Evolutionary conservation across 2,113 vertebrate species (phyloP).

Genomic region (Perca fluviatilis): DNA sequence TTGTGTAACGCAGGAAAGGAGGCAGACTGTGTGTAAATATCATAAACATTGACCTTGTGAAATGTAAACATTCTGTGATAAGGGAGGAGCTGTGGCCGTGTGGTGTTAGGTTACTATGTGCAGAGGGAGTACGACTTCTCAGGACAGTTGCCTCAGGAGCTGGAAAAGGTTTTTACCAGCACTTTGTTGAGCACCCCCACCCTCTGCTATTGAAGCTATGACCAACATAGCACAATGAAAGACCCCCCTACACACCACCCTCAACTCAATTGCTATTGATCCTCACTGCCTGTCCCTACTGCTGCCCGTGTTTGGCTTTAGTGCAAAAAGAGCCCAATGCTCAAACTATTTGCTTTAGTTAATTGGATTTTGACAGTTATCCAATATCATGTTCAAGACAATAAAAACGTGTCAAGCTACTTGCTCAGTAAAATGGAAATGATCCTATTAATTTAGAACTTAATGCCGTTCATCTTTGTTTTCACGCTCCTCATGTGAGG

Average conservation of each 20-base stretch:
- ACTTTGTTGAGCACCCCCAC: constrained; percentile 59
- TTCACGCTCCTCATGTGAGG: background rate
- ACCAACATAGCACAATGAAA: constrained; percentile 75
- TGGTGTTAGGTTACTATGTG: constrained; percentile 71
- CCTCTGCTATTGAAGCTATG: constrained; percentile 72
- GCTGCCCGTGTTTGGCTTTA: constrained; percentile 63
- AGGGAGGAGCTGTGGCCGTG: constrained; percentile 65
- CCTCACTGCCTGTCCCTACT: constrained; percentile 63
- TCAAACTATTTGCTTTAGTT: constrained; percentile 72
- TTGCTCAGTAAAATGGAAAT: constrained; percentile 60
- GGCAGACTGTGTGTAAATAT: constrained; percentile 64
- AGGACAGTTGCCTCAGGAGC: constrained; percentile 74
- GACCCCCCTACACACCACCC: constrained; percentile 67
- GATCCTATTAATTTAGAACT: constrained; percentile 69
- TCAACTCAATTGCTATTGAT: constrained; percentile 84
- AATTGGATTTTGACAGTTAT: constrained; percentile 78
- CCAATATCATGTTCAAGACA: constrained; percentile 73
- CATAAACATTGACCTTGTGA: constrained; percentile 78
- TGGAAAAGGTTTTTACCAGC: constrained; percentile 78
- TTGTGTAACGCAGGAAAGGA: constrained; percentile 42
- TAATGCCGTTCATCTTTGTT: constrained; percentile 52
- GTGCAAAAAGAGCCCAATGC: constrained; percentile 49
- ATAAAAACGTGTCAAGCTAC: constrained; percentile 74
- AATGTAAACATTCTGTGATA: constrained; percentile 75
- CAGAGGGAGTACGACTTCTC: constrained; percentile 60